phyloP scores from a whole-genome alignment of 2,797 vertebrate species.

The Varecia variegata region DNA sequence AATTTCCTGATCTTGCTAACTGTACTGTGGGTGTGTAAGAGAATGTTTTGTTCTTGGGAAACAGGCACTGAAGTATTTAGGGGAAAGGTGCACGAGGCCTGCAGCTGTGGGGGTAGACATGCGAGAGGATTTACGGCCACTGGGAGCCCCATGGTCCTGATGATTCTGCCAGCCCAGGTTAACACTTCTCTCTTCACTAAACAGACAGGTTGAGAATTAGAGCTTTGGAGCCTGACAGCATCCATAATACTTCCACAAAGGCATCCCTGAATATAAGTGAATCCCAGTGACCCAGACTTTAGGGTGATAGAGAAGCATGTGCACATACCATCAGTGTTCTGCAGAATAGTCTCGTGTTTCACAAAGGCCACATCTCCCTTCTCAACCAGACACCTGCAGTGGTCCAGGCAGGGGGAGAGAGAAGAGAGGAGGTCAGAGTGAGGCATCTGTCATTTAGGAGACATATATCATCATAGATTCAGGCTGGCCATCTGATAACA shows the following conservation, averaged over 20 bases:
- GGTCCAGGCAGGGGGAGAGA: not conserved
- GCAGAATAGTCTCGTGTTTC: constrained; percentile 84
- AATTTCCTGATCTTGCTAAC: not conserved
- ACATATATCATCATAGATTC: not conserved
- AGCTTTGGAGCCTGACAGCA: not conserved
- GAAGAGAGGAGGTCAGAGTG: constrained; percentile 10
- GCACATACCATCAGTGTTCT: constrained; percentile 82
- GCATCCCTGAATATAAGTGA: not conserved
- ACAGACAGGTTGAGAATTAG: not conserved
- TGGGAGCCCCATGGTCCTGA: not conserved
- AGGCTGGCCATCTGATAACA: not conserved
- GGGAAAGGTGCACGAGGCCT: not conserved
- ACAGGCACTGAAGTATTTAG: not conserved
- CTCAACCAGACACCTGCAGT: constrained; percentile 89
- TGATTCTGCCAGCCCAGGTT: not conserved
- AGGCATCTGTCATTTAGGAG: not conserved
- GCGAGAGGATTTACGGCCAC: not conserved
- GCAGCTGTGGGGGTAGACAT: no score
- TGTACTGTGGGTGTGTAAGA: not conserved
- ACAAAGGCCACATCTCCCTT: constrained; percentile 92
- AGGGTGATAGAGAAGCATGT: not conserved
- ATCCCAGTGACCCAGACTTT: not conserved
- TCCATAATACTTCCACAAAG: not conserved
- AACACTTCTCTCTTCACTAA: not conserved
- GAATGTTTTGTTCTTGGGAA: not conserved